phyloP scores from a whole-genome alignment of 2,888 invertebrate species.

The Acronicta leporina region DNA sequence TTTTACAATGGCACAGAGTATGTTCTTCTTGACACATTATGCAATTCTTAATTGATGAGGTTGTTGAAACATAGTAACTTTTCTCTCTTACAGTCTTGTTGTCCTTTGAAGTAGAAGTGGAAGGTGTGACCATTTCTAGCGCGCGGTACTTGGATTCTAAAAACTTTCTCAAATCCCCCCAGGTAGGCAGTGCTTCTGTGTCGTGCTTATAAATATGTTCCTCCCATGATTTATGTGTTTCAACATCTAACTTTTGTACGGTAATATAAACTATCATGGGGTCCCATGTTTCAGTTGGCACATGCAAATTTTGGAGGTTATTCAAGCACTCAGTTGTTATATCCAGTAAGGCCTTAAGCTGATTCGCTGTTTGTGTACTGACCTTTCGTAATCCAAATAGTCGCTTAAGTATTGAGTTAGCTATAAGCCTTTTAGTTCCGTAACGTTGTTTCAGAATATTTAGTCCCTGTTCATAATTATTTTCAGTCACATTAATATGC shows the following conservation, averaged over 20 bases:
- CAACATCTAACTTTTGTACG: not conserved
- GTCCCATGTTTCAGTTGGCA: no score
- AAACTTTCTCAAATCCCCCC: no score
- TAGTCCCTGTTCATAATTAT: conserved; percentile 12
- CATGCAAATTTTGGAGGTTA: no score
- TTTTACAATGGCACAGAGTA: conserved; percentile 2
- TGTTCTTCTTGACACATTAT: conserved; percentile 7
- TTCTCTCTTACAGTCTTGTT: no score
- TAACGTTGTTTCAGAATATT: conserved; percentile 1
- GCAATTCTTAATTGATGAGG: conserved; percentile 2
- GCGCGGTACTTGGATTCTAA: no score
- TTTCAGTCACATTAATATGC: conserved; percentile 7
- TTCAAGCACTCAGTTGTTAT: not conserved
- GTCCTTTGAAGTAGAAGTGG: no score
- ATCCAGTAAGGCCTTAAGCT: conserved; percentile 6
- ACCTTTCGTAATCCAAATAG: conserved; percentile 6
- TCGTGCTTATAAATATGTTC: not conserved
- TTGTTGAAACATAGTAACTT: no score
- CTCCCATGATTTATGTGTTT: no score
- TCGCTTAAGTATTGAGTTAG: conserved; percentile 3
- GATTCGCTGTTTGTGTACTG: not conserved
- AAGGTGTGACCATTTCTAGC: no score
- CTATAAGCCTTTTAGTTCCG: conserved; percentile 10
- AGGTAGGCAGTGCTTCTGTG: not conserved
- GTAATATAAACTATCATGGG: no score